Evolutionary conservation across 2,888 invertebrate genomes (phyloP), one percentile per base, ranked within the genome.

Genomic region (Ormyrus labotus): DNA sequence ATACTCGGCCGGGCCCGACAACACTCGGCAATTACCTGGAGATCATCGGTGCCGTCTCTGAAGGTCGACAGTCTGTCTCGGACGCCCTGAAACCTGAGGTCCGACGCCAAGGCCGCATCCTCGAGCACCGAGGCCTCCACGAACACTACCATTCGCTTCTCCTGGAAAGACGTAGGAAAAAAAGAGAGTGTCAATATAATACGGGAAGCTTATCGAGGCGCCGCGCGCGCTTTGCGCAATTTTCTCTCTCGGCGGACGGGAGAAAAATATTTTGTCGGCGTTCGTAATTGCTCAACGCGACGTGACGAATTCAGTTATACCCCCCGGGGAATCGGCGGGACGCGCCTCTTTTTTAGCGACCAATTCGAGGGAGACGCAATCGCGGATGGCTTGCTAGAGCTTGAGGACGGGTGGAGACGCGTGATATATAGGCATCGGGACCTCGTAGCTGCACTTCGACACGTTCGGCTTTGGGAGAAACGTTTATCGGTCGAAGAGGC

Each of bases 101-200:
- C 96, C 85, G 94, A 94, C 58, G 94, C 93, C 57, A 98, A 92
- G 64, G 95, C 91, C 4, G 94, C 93, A 91, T 98, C 98, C 83
- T 97, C 96, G 89, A 98, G 92, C 2, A 98, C 97, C 0, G 97
- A 96, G 10, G 96, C 94, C 91, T 99, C 98, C 8, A 98, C 97
- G 92, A 96, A 98, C 58, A 98, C 98, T 7, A 98, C 96, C 98
- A 98, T 98, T 84, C 96, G 94, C 91, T 98, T 98, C 91, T 97
- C 97, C 96, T 98, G 92, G 0, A 92, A 92, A 72, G 9, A 73
- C 55, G 7, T 2, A 74, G 50, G 10, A 63, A 45, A 0, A 61
- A 55, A 13, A 4, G 34, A 34, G 34, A 34, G 34, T 34, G 34
- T 34, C 34, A 34, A 4, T 34, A 4, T 4, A 4, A 4, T 4